Evolutionary conservation across 2,113 vertebrate species (phyloP).

Genomic region (Amia ocellicauda): DNA sequence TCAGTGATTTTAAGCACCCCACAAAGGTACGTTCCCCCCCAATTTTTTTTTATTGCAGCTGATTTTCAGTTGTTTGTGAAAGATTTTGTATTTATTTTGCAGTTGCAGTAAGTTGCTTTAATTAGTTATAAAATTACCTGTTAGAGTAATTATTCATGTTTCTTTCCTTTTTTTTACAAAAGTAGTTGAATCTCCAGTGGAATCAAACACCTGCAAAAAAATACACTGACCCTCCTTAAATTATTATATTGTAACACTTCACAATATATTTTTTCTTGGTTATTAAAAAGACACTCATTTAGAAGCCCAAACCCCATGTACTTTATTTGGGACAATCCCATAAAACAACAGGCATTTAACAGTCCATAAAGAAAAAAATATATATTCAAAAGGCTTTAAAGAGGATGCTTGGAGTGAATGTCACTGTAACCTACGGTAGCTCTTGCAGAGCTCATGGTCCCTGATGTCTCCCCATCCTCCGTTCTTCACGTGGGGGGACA

Average conservation of each 20-base stretch:
- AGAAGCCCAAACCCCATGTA: slow-evolving; percentile 59
- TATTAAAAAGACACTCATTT: slow-evolving; percentile 44
- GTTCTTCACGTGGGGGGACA: slow-evolving; percentile 93
- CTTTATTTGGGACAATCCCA: slow-evolving; percentile 69
- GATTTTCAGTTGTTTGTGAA: too few relatives aligned
- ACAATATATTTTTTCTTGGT: slow-evolving; percentile 18
- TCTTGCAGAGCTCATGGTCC: slow-evolving; percentile 98
- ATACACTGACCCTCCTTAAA: slow-evolving; percentile 8
- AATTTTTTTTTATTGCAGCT: too few relatives aligned
- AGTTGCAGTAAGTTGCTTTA: too few relatives aligned
- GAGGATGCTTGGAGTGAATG: slow-evolving; percentile 64
- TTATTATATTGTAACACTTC: slow-evolving; percentile 1
- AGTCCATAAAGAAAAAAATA: slow-evolving; percentile 62
- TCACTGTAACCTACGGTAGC: slow-evolving; percentile 95
- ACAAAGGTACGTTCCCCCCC: too few relatives aligned
- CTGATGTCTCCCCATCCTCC: slow-evolving; percentile 98
- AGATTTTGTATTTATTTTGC: too few relatives aligned
- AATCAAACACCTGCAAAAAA: slow-evolving; percentile 5
- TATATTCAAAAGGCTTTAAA: slow-evolving; percentile 63
- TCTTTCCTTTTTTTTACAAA: not conserved
- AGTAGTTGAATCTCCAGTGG: not conserved
- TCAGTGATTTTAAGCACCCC: too few relatives aligned
- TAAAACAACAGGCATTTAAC: slow-evolving; percentile 70
- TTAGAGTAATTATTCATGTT: not conserved
- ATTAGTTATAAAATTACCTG: too few relatives aligned